Evolutionary conservation across 2,797 vertebrate species (phyloP), one percentile per base, ranked within the genome.

Genomic region (Pangasius krempfi): DNA sequence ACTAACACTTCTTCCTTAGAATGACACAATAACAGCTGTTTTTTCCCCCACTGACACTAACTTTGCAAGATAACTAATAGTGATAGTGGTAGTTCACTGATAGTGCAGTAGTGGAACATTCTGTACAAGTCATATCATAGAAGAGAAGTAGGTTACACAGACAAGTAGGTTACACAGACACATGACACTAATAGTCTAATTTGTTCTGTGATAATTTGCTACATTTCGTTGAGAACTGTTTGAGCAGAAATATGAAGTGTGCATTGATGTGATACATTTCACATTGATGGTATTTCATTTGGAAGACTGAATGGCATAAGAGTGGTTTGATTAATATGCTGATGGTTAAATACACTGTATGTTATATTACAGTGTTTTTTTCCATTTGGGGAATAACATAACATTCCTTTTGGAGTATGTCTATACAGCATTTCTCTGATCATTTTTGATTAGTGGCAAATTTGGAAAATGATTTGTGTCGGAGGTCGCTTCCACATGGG

Each of bases 91-190:
- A 9, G 47, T 47, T 89, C 78, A 80, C 79, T 84, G 37, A 33
- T 64, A 37, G 58, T 85, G 86, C 56, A 82, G 62, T 58, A 85
- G 60, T 86, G 73, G 89, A 88, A 88, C 88, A 82, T 90, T 86
- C 72, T 88, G 84, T 88, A 54, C 62, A 84, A 85, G 81, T 50
- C 87, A 84, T 80, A 84, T 89, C 56, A 89, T 72, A 79, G 80
- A 86, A 86, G 76, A 92, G 80, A 91, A 89, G 68, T 87, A 88
- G 91, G 88, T 91, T 85, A 89, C 78, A 79, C 54, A 66, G 83
- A 81, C 52, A 91, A 89, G 66, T 87, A 88, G 90, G 88, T 91
- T 85, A 89, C 82, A 73, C 54, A 66, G 83, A 81, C 52, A 90
- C 80, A 85, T 88, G 89, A 91, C 83, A 86, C 76, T 87, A 72